These are phyloP conservation scores for Alosa alosa DNA, from an alignment of 2,113 vertebrate species.

Conservation along the genomic window DNA sequence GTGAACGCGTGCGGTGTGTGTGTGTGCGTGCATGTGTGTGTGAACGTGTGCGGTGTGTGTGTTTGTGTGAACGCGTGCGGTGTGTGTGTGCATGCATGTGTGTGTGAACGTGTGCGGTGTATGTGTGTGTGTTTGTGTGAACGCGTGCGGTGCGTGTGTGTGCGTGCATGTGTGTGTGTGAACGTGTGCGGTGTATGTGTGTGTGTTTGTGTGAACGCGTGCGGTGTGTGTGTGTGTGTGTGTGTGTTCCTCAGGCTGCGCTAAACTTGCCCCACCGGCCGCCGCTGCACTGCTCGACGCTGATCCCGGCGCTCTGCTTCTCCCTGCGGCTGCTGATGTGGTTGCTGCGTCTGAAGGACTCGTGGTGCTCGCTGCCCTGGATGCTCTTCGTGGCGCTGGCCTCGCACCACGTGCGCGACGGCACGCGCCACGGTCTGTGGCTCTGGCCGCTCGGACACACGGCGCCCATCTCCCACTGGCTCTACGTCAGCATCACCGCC, in stretches of 20 bases:
- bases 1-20: not conserved
- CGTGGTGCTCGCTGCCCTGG: slow-evolving; percentile 95
- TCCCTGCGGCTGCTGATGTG: slow-evolving; percentile 84
- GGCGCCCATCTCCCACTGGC: slow-evolving; percentile 87
- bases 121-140: too few relatives aligned
- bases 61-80: too few relatives aligned
- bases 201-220: too few relatives aligned
- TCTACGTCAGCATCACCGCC: slow-evolving; percentile 86
- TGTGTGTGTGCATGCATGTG: too few relatives aligned
- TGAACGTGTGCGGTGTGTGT: not conserved
- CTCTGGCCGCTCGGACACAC: slow-evolving; percentile 92
- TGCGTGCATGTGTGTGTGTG: not conserved
- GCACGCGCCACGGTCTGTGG: slow-evolving; percentile 90
- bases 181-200: too few relatives aligned
- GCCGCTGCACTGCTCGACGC: slow-evolving; percentile 88
- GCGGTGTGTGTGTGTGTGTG: not conserved
- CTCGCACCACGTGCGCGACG: slow-evolving; percentile 91
- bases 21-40: not conserved
- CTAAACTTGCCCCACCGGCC: slow-evolving; percentile 84
- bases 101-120: not conserved
- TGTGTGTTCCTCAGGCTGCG: slow-evolving; percentile 74
- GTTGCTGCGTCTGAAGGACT: slow-evolving; percentile 85
- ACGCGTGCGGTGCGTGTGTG: too few relatives aligned
- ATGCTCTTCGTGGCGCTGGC: slow-evolving; percentile 92
- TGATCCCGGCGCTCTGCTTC: slow-evolving; percentile 83